Evolutionary conservation across 2,888 invertebrate genomes (phyloP).

Genomic region (Pseudococcus longispinus): DNA sequence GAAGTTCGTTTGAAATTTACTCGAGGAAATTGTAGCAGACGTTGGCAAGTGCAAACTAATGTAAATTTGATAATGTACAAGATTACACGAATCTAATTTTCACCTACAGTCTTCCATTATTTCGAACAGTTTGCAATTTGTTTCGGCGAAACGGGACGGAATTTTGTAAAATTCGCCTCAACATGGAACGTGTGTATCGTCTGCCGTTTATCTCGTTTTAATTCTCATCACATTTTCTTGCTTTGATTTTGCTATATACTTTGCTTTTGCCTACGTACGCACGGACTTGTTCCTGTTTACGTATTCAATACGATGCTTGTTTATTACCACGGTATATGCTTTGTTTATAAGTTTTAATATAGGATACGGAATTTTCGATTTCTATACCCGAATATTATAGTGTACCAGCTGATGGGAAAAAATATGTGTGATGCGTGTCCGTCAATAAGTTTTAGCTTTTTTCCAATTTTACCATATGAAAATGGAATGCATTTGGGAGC

Average conservation of each 20-base stretch:
- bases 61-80: conserved; percentile 22
- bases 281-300: background rate
- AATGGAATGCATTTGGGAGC: background rate
- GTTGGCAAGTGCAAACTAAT: background rate
- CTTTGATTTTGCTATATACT: background rate
- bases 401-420: conserved; percentile 17
- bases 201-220: conserved; percentile 27
- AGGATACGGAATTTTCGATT: conserved; percentile 4
- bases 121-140: conserved; percentile 35
- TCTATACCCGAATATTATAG: background rate
- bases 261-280: background rate
- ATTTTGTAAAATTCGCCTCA: conserved; percentile 29
- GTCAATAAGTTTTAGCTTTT: conserved; percentile 10
- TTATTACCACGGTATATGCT: conserved; percentile 3
- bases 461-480: conserved; percentile 9
- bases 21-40: background rate
- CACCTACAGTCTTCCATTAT: conserved; percentile 21
- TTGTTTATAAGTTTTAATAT: conserved; percentile 23
- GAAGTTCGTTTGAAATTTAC: background rate
- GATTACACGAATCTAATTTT: conserved; percentile 27
- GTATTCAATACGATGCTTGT: conserved; percentile 30
- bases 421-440: conserved; percentile 15
- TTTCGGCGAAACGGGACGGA: background rate
- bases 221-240: conserved; percentile 29
- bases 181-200: background rate